Evolutionary conservation across 2,113 vertebrate species (phyloP).

Genomic region (Forbesichthys papilliferus): DNA sequence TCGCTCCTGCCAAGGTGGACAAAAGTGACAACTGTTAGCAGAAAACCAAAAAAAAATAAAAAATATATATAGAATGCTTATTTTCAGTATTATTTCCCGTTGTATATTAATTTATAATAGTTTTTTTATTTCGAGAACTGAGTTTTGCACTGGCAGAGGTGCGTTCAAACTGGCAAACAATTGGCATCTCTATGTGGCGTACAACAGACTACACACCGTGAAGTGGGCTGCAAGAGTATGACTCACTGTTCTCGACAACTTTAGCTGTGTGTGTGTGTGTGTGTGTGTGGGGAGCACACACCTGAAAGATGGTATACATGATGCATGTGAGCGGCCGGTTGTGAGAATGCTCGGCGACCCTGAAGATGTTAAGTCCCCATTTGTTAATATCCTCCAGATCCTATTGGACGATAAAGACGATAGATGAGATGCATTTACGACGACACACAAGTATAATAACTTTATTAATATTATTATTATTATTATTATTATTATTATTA

Average conservation of each 20-base stretch:
- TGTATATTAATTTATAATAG: too few species aligned
- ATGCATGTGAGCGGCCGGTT: constrained; percentile 92
- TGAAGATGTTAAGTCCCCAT: constrained; percentile 98
- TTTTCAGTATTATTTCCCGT: too few species aligned
- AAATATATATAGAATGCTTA: background rate
- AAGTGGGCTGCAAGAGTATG: background rate
- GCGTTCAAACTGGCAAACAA: constrained; percentile 10
- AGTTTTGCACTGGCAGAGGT: constrained; percentile 16
- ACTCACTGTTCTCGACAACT: background rate
- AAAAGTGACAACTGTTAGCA: background rate
- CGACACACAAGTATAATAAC: too few species aligned
- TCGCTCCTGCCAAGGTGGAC: constrained; percentile 81
- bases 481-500: too few species aligned
- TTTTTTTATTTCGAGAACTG: background rate
- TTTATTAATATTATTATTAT: too few species aligned
- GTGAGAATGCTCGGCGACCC: constrained; percentile 90
- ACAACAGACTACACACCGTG: background rate
- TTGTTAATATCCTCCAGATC: constrained; percentile 95
- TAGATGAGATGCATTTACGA: background rate
- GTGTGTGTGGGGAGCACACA: constrained; percentile 57
- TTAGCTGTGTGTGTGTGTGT: background rate
- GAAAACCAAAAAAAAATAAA: constrained; percentile 2
- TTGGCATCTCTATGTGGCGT: constrained; percentile 11
- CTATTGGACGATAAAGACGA: constrained; percentile 61
- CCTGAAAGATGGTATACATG: constrained; percentile 98